Conservation (phyloP, 1,140 invertebrate species). For the Hyles euphorbiae region DNA sequence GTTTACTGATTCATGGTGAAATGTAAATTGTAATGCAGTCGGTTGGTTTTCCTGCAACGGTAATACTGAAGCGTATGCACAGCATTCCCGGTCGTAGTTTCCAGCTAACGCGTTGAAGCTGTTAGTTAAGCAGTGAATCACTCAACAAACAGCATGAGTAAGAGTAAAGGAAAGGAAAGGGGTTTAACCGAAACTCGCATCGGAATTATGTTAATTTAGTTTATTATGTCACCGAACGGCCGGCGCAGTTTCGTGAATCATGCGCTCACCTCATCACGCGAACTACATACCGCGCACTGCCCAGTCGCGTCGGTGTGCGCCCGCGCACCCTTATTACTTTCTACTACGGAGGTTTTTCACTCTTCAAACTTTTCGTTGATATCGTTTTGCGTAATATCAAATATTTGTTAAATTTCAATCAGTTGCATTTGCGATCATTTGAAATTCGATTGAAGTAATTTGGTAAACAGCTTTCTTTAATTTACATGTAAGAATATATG, state of each 20-base stretch:
- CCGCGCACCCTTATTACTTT: constrained; percentile 70
- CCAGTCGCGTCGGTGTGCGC: constrained; percentile 22
- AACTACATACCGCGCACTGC: no score
- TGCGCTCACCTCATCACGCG: constrained; percentile 14
- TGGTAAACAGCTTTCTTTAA: no score
- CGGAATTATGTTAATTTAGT: constrained; percentile 63
- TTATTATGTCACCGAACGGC: constrained; percentile 64
- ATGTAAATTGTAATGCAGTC: no score
- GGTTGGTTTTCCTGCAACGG: no score
- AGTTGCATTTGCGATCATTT: not conserved
- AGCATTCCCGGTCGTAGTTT: constrained; percentile 1
- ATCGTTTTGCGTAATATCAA: no score
- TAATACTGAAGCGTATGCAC: not conserved
- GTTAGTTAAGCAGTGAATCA: constrained; percentile 27
- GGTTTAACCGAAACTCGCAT: constrained; percentile 35
- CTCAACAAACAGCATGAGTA: constrained; percentile 46
- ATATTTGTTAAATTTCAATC: not conserved
- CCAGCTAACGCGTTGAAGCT: constrained; percentile 11
- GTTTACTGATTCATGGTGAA: no score
- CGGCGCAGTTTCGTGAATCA: constrained; percentile 62
- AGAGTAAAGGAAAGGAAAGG: constrained; percentile 47
- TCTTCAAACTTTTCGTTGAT: no score
- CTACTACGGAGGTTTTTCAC: constrained; percentile 36
- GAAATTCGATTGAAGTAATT: no score
- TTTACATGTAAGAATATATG: no score